Percentiles rank a stretch among this genome's conserved stretches.
phyloP scores from a whole-genome alignment of 92 coral and sea anemone species.

The Epizoanthus scotinus region DNA sequence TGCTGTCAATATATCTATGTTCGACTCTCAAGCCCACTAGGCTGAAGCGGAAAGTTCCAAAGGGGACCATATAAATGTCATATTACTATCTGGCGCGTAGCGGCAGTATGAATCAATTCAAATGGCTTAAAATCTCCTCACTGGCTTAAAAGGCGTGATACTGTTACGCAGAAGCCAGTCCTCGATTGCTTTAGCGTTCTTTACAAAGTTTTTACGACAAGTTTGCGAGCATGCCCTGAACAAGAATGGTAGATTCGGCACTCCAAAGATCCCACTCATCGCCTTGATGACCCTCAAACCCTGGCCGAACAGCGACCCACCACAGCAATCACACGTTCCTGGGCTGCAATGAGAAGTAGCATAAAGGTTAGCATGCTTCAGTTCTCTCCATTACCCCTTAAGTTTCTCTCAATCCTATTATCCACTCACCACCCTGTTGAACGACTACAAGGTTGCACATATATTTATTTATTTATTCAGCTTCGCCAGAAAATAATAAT shows the following conservation, averaged over 20 bases:
- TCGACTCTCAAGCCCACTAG: too few relatives aligned
- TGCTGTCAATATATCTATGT: too few relatives aligned
- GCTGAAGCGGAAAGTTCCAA: too few relatives aligned
- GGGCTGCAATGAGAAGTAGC: conserved; percentile 51
- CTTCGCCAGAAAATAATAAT: too few relatives aligned
- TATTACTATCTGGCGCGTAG: too few relatives aligned
- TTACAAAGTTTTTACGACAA: conserved; percentile 79
- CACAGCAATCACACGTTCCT: conserved; percentile 90
- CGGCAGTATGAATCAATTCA: too few relatives aligned
- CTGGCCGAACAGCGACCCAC: conserved; percentile 76
- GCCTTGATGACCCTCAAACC: conserved; percentile 88
- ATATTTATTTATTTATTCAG: too few relatives aligned
- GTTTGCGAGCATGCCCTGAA: conserved; percentile 86
- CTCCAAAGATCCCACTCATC: conserved; percentile 66
- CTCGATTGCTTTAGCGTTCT: conserved; percentile 67
- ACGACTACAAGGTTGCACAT: too few relatives aligned
- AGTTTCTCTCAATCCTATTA: too few relatives aligned
- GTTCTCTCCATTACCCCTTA: too few relatives aligned
- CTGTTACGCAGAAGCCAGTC: conserved; percentile 73
- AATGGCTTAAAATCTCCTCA: neutral
- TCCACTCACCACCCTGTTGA: too few relatives aligned
- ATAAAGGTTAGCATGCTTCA: neutral
- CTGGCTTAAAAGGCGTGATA: conserved; percentile 1
- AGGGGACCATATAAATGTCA: too few relatives aligned
- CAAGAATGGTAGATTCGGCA: conserved; percentile 76